A percentile compares a stretch with the other conserved stretches of the same genome.
Conservation (phyloP, 2,888 invertebrate species). For the Hoplodrina ambigua region DNA sequence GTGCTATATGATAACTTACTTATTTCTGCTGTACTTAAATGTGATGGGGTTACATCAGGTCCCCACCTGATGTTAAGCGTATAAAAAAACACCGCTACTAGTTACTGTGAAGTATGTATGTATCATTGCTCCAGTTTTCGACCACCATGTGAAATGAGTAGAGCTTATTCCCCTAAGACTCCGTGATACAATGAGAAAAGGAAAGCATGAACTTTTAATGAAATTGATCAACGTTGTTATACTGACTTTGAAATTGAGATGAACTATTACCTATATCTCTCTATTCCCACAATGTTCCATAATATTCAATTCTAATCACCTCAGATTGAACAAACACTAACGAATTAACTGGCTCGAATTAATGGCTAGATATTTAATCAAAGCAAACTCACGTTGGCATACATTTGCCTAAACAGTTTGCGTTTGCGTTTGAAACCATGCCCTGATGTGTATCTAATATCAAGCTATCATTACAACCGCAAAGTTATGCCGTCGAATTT, state of each 20-base stretch:
- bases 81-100: conserved; percentile 4
- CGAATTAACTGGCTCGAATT: conserved; percentile 53
- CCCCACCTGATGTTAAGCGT: too few species aligned
- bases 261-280: conserved; percentile 4
- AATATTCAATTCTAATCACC: conserved; percentile 51
- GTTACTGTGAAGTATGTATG: not conserved
- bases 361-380: conserved; percentile 58
- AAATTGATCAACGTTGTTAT: conserved; percentile 56
- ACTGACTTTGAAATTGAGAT: conserved; percentile 18
- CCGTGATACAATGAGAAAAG: conserved; percentile 16
- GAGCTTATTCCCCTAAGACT: conserved; percentile 21
- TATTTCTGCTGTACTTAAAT: too few species aligned
- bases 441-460: conserved; percentile 62
- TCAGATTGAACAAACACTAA: conserved; percentile 41
- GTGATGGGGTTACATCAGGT: too few species aligned
- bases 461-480: conserved; percentile 63
- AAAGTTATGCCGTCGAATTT: conserved; percentile 66
- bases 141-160: conserved; percentile 14
- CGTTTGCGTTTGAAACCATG: conserved; percentile 55
- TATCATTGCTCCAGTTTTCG: conserved; percentile 17
- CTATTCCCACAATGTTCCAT: conserved; percentile 19
- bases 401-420: conserved; percentile 61
- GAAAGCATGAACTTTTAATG: conserved; percentile 46
- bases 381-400: conserved; percentile 58
- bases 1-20: not conserved